A percentile compares a stretch with the other conserved stretches of the same genome.
Evolutionary conservation across 2,797 vertebrate species (phyloP).

Genomic region (Sciaenops ocellatus): DNA sequence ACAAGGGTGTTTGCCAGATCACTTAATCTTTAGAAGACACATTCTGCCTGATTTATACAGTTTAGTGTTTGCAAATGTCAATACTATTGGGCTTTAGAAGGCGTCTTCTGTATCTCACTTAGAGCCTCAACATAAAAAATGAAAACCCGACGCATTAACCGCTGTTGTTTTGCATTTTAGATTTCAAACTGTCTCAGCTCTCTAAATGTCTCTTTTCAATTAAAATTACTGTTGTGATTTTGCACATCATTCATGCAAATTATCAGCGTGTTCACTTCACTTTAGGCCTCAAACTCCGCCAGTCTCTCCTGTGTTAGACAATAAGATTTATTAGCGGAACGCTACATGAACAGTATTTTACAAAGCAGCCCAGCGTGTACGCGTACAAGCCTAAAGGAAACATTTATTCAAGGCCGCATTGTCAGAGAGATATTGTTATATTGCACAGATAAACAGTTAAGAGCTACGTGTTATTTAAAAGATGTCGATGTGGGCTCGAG

Average conservation of each 20-base stretch:
- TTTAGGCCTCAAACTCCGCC: background rate
- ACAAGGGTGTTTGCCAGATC: slow-evolving; percentile 38
- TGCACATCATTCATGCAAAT: slow-evolving; percentile 32
- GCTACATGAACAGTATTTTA: slow-evolving; percentile 14
- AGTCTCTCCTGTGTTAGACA: slow-evolving; percentile 6
- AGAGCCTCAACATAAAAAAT: slow-evolving; percentile 13
- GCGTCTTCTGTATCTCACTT: slow-evolving; percentile 36
- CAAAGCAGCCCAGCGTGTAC: background rate
- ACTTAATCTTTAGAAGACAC: slow-evolving; percentile 49
- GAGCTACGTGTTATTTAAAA: slow-evolving; percentile 17
- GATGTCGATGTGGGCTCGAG: background rate
- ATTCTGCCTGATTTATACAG: slow-evolving; percentile 47
- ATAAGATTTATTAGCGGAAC: slow-evolving; percentile 15
- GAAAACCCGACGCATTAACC: slow-evolving; percentile 10
- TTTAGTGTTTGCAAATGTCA: slow-evolving; percentile 52
- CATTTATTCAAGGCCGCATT: background rate
- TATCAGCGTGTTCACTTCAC: background rate
- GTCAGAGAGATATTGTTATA: background rate
- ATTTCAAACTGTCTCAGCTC: slow-evolving; percentile 2
- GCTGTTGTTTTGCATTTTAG: slow-evolving; percentile 37
- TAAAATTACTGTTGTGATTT: slow-evolving; percentile 5
- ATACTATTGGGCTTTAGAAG: slow-evolving; percentile 40
- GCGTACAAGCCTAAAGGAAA: background rate
- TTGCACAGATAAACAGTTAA: background rate
- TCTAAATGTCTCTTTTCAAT: slow-evolving; percentile 15